phyloP scores from a whole-genome alignment of 2,797 vertebrate genomes.

The Darevskia mixta region DNA sequence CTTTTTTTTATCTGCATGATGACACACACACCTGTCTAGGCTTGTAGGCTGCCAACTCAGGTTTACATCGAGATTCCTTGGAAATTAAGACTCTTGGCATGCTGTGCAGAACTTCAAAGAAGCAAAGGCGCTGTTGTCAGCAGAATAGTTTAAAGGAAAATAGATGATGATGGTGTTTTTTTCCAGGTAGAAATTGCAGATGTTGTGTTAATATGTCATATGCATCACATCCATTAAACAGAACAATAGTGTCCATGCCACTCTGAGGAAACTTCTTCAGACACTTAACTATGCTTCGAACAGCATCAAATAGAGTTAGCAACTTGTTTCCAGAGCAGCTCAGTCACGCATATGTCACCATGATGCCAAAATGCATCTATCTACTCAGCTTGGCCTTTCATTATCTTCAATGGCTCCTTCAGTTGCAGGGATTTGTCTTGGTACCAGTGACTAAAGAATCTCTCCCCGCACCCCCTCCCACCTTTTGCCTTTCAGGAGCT shows the following conservation, averaged over 20 bases:
- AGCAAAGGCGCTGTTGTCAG: too few species aligned
- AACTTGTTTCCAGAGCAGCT: not conserved
- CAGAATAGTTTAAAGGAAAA: not conserved
- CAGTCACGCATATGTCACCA: not conserved
- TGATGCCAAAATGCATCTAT: not conserved
- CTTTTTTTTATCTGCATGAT: not conserved
- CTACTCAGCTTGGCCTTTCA: not conserved
- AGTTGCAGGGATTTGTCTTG: not conserved
- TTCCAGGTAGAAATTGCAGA: not conserved
- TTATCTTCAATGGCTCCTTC: not conserved
- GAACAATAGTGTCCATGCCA: not conserved
- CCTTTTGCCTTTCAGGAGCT: constrained; percentile 84
- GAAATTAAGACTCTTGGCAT: not conserved
- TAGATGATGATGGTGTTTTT: not conserved
- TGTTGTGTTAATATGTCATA: not conserved
- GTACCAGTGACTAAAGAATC: not conserved
- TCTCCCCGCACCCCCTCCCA: not conserved
- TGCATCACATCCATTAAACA: not conserved
- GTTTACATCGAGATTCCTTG: not conserved
- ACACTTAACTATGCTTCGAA: not conserved
- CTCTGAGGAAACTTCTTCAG: not conserved
- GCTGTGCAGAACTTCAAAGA: not conserved
- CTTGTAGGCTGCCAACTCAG: not conserved
- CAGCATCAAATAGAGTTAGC: not conserved
- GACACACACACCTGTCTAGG: not conserved